Conservation (phyloP, 2,797 vertebrate genomes). For the Chaenodraco wilsoni region DNA sequence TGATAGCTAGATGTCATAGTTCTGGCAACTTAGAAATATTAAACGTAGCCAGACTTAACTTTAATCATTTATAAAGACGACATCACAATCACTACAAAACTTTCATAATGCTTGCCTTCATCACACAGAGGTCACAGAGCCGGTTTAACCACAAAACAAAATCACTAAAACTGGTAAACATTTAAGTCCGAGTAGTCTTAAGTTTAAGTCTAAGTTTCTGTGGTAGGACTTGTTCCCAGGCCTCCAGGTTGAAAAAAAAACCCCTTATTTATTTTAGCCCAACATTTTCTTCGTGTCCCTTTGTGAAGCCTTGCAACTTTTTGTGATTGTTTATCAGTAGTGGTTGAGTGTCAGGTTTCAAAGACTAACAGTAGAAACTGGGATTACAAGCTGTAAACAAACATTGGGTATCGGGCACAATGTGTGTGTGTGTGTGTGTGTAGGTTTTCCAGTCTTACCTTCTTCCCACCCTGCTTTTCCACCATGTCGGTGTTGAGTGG, state of each 20-base stretch:
- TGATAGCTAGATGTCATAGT: background rate
- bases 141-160: background rate
- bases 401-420: constrained; percentile 9
- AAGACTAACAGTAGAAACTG: constrained; percentile 6
- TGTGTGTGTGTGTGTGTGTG: constrained; percentile 31
- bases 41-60: background rate
- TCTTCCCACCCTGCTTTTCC: constrained; percentile 99
- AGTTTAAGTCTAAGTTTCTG: background rate
- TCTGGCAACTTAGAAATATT: background rate
- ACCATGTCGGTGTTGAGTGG: constrained; percentile 99
- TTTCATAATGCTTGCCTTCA: background rate
- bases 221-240: background rate
- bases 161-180: constrained; percentile 1
- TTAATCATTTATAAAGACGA: background rate
- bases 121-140: constrained; percentile 4
- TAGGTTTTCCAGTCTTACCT: constrained; percentile 83
- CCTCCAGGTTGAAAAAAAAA: constrained; percentile 14
- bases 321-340: constrained; percentile 12
- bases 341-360: constrained; percentile 15
- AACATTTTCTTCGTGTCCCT: background rate
- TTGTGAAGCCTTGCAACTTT: background rate
- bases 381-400: constrained; percentile 4
- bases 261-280: constrained; percentile 8
- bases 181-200: background rate
- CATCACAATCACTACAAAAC: background rate